phyloP scores from a whole-genome alignment of 1,140 invertebrate genomes.

The Acromyrmex echinatior region DNA sequence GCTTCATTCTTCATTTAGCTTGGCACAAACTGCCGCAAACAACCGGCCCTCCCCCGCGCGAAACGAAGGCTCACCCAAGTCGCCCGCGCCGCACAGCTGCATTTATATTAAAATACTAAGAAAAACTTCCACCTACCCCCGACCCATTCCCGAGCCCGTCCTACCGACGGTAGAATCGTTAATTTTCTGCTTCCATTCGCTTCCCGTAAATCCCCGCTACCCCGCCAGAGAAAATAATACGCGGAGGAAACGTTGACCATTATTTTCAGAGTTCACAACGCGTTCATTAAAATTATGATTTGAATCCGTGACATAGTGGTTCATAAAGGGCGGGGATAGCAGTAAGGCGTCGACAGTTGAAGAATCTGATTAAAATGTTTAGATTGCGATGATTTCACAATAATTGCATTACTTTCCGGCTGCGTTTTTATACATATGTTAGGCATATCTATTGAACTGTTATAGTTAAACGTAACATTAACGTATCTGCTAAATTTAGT shows the following conservation, averaged over 20 bases:
- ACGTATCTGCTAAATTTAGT: neutral
- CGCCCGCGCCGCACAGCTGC: slow-evolving; percentile 77
- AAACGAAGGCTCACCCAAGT: slow-evolving; percentile 74
- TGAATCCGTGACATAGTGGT: slow-evolving; percentile 61
- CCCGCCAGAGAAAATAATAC: slow-evolving; percentile 85
- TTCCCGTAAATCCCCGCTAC: slow-evolving; percentile 85
- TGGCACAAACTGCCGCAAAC: slow-evolving; percentile 87
- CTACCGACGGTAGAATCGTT: slow-evolving; percentile 82
- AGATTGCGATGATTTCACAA: neutral
- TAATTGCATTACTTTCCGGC: neutral
- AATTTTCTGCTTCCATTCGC: slow-evolving; percentile 87
- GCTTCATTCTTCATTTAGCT: slow-evolving; percentile 87
- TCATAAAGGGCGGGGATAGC: slow-evolving; percentile 22
- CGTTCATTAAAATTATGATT: slow-evolving; percentile 81
- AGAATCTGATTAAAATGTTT: slow-evolving; percentile 37
- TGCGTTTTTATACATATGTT: neutral
- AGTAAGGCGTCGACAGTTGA: slow-evolving; percentile 29
- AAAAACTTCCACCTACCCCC: slow-evolving; percentile 80
- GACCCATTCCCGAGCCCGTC: slow-evolving; percentile 61
- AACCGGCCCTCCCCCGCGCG: slow-evolving; percentile 78
- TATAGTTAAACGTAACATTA: neutral
- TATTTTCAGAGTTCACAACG: slow-evolving; percentile 82
- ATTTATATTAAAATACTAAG: slow-evolving; percentile 87
- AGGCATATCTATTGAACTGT: neutral
- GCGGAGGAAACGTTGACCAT: slow-evolving; percentile 86